Base-by-base conservation (phyloP, 2,888 invertebrate species). In the Chaitophorus viminalis region DNA sequence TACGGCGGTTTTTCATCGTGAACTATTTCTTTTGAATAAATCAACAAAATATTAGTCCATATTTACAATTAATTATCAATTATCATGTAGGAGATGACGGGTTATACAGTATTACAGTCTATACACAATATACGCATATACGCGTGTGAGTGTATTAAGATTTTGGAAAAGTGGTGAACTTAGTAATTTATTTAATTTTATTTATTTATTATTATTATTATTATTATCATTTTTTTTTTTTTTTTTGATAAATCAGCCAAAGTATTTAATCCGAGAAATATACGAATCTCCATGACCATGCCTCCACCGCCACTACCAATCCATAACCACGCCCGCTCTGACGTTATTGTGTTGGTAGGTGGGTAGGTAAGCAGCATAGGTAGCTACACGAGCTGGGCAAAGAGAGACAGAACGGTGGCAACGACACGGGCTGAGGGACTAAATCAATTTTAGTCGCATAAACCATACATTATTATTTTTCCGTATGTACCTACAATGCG, bases 361-460 rank as follows among this genome's bases (percentile, higher is more conserved):
- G 8, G 33, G 18, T 33, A 33, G 33, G 33, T 9, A n/a, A n/a
- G n/a, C n/a, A n/a, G n/a, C n/a, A 60, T 46, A 11, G 46, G 14
- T 14, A 46, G 46, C 14, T 14, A 46, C 46, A 46, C 46, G 14
- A 46, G 46, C 46, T 11, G 46, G 46, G 14, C 54, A 33, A 33
- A 33, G 25, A 9, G 65, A n/a, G 6, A 60, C 25, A 25, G 68
- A 29, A 29, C 29, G 29, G 11, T 25, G 68, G 9, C 68, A n/a
- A 25, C 8, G 29, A 3, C 46, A 46, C 46, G 78, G 14, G 33
- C 25, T 33, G 54, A 60, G 33, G 21, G 54, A 78, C 60, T 21
- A 78, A 78, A 78, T 77, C 77, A 54, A 77, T 77, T 77, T 77
- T 54, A 77, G 52, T 52, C 29, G 21, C 77, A 52, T 33, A 46